Evolutionary conservation across 2,888 invertebrate genomes (phyloP).

Genomic region (Apamea sordens): DNA sequence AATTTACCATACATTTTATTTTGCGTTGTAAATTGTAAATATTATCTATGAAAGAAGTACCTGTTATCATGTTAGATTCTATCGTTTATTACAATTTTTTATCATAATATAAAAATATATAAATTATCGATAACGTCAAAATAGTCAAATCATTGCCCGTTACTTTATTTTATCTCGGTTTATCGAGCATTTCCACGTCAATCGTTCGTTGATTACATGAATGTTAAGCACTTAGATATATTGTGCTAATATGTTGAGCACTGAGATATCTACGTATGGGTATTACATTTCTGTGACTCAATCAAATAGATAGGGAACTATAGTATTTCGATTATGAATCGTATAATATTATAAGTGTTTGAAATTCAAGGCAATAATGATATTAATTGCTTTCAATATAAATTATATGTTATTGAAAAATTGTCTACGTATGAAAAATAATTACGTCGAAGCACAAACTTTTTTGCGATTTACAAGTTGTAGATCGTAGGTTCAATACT

Average conservation of each 20-base stretch:
- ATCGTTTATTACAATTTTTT: too few species aligned
- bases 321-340: background rate
- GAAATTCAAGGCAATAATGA: background rate
- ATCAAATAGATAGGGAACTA: conserved; percentile 8
- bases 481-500: too few species aligned
- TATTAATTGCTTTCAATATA: background rate
- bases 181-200: conserved; percentile 28
- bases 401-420: background rate
- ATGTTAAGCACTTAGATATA: conserved; percentile 27
- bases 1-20: background rate
- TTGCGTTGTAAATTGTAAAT: background rate
- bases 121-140: background rate
- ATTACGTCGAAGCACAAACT: background rate
- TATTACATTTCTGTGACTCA: conserved; percentile 10
- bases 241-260: conserved; percentile 28
- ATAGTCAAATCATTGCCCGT: conserved; percentile 9
- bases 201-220: background rate
- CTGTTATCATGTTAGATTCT: background rate
- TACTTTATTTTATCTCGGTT: conserved; percentile 31
- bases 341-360: background rate
- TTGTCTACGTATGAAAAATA: background rate
- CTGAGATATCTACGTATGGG: background rate
- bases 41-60: background rate
- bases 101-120: background rate
- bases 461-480: background rate